A percentile compares a stretch with the other conserved stretches of the same genome.
phyloP scores from a whole-genome alignment of 2,113 vertebrate genomes.

The Psittacus erithacus region DNA sequence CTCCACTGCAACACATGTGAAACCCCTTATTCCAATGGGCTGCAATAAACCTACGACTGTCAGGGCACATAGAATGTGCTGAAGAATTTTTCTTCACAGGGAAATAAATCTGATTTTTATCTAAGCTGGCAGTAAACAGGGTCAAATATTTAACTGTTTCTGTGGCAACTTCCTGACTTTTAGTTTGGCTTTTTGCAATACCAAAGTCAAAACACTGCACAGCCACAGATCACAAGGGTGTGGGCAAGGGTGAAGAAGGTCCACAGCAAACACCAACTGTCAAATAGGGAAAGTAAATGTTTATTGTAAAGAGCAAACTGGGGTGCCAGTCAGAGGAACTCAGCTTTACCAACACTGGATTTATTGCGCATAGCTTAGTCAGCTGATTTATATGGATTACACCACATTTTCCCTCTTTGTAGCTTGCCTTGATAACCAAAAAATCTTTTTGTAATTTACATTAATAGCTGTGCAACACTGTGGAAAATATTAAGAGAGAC shows the following conservation, averaged over 20 bases:
- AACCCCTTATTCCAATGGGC: conserved; percentile 15
- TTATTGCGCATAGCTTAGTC: background rate
- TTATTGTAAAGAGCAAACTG: background rate
- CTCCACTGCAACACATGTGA: conserved; percentile 17
- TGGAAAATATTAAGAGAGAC: conserved; percentile 69
- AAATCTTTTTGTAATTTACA: conserved; percentile 62
- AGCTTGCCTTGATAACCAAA: conserved; percentile 45
- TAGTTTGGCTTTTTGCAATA: background rate
- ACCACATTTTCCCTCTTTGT: conserved; percentile 39
- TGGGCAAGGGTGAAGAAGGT: background rate
- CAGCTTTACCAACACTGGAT: background rate
- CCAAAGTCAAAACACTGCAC: background rate
- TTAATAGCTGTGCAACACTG: conserved; percentile 52
- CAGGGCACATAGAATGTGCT: background rate
- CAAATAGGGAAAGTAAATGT: background rate
- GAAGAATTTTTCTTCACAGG: conserved; percentile 36
- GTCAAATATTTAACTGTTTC: conserved; percentile 64
- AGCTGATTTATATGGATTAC: conserved; percentile 58
- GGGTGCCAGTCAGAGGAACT: background rate
- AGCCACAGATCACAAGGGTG: background rate
- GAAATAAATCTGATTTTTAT: conserved; percentile 61
- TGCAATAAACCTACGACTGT: conserved; percentile 14
- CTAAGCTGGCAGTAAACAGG: conserved; percentile 62
- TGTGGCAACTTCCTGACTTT: conserved; percentile 19
- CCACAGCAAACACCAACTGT: background rate